Evolutionary conservation across 2,888 invertebrate species (phyloP).

Genomic region (Lepidocyrtoides sp.): DNA sequence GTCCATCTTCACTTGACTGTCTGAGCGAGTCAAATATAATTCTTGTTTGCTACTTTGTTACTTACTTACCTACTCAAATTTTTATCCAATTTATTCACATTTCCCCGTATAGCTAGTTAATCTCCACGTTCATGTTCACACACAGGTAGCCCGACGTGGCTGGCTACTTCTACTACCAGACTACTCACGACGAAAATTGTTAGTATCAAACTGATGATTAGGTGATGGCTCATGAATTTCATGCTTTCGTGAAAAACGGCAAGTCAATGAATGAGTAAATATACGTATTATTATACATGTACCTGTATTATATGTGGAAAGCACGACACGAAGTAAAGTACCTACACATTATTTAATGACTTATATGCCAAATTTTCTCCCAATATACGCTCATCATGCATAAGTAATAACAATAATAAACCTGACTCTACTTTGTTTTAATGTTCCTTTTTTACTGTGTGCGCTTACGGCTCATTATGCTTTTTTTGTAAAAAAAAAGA

Average conservation of each 20-base stretch:
- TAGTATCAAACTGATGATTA: slow-evolving; percentile 77
- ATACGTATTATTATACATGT: neutral
- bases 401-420: slow-evolving; percentile 57
- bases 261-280: slow-evolving; percentile 49
- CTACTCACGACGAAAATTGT: slow-evolving; percentile 73
- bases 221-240: slow-evolving; percentile 75
- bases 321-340: slow-evolving; percentile 57
- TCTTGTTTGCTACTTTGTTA: slow-evolving; percentile 76
- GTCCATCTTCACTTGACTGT: slow-evolving; percentile 65
- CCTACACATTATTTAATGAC: slow-evolving; percentile 44
- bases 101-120: neutral
- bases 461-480: slow-evolving; percentile 58
- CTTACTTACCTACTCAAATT: slow-evolving; percentile 60
- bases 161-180: slow-evolving; percentile 44
- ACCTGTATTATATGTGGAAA: neutral
- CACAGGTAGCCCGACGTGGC: slow-evolving; percentile 40
- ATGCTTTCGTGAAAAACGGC: slow-evolving; percentile 55
- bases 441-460: slow-evolving; percentile 19
- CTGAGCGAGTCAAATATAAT: slow-evolving; percentile 68
- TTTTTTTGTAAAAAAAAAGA: slow-evolving; percentile 43
- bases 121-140: neutral
- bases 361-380: slow-evolving; percentile 36
- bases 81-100: slow-evolving; percentile 35
- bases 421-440: slow-evolving; percentile 53
- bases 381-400: slow-evolving; percentile 33